Evolutionary conservation across 2,113 vertebrate genomes (phyloP), one percentile per base, ranked within the genome.

Genomic region (Raja brachyura): DNA sequence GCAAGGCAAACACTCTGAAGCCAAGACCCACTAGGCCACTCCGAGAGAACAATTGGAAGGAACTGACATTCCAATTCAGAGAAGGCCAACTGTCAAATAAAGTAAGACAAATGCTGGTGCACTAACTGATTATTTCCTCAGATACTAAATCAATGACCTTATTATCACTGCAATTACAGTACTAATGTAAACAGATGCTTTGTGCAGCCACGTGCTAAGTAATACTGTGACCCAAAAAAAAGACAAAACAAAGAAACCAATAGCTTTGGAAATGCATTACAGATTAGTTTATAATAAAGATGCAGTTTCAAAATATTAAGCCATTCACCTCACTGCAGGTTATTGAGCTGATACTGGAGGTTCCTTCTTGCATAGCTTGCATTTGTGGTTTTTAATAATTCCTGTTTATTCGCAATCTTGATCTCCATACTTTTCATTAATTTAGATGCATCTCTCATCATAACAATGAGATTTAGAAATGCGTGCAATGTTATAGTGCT

Each of bases 171-270:
- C 96, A 98, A 98, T 98, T 98, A 97, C 96, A 97, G 95, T 96
- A 96, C 97, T 97, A 97, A 97, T 97, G 97, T 97, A 98, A 98
- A 97, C 97, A 98, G 97, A 98, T 98, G 97, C 95, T 97, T 93
- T 93, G 94, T 95, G 96, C 94, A 97, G 97, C 97, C 96, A 96
- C 96, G 94, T 96, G 95, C 95, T 95, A 96, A 96, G 97, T 96
- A 96, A 96, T 6, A 61, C 25, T 22, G 31, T 59, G 20, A 22
- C 56, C 56, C 75, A 77, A 81, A 59, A 63, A 59, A 88, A 68
- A 66, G 63, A 59, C 10, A 22, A 63, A 68, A 20, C 68, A 92
- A 92, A 92, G 90, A 28, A 14, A 73, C 20, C 1, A 73, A 92
- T 48, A 48, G 20, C 73, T 48, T 14, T 92, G 54, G 33, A 28